Conservation (phyloP, 2,797 vertebrate species). For the Scolopax bukidnonensis region DNA sequence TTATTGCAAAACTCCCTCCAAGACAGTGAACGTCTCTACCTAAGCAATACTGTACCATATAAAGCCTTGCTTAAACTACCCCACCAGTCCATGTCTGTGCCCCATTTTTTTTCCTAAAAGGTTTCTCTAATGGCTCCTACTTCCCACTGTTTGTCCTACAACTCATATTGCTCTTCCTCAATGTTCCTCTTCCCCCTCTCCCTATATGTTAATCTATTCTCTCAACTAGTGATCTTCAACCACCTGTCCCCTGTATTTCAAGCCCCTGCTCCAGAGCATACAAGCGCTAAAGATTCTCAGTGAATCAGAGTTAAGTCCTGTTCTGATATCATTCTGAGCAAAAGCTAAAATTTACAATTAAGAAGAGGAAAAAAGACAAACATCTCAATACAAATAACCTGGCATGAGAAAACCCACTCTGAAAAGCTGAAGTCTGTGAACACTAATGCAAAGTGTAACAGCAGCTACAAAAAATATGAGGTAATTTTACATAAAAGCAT, state of each 20-base stretch:
- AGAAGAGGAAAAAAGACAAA: background rate
- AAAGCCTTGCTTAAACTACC: background rate
- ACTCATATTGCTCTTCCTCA: background rate
- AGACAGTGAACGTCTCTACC: background rate
- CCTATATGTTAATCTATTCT: accelerated
- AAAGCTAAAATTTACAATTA: background rate
- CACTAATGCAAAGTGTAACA: background rate
- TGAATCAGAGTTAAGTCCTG: background rate
- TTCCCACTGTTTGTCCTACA: background rate
- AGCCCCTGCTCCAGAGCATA: background rate
- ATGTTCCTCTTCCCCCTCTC: background rate
- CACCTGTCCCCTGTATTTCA: background rate
- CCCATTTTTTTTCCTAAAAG: background rate
- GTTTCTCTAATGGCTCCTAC: background rate
- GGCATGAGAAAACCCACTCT: background rate
- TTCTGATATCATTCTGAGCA: background rate
- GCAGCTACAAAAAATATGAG: background rate
- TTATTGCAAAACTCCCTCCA: background rate
- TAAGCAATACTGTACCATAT: background rate
- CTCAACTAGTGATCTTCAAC: background rate
- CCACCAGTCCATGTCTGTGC: background rate
- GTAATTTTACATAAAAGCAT: background rate
- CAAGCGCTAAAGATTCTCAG: background rate
- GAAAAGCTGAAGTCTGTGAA: background rate
- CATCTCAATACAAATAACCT: background rate